Base-by-base conservation (phyloP, 2,888 invertebrate genomes). In the Sycophila texana region DNA sequence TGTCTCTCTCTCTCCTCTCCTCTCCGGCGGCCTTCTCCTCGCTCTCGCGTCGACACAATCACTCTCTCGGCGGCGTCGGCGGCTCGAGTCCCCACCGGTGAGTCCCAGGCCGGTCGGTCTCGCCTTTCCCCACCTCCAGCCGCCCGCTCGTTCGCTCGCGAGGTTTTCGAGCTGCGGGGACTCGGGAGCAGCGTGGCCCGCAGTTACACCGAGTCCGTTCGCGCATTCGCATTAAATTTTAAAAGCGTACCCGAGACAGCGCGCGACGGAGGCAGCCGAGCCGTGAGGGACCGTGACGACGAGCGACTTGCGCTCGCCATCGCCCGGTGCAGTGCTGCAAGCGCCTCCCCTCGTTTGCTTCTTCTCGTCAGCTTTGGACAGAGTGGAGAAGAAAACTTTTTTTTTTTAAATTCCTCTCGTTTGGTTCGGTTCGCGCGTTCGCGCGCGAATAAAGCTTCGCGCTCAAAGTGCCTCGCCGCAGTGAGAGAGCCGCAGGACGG, bases 121-220 rank as follows among this genome's bases (percentile, higher is more conserved):
- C 49, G 30, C 73, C 39, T 26, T 49, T 65, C 65, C 67, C 81
- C 81, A 79, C 81, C 76, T 77, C 26, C 3, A 18, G 39, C 63
- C 77, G 53, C 77, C 22, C 18, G n/a, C 47, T 73, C 67, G 66
- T 72, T 60, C 74, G 67, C 66, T 79, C 79, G 75, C 75, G 72
- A 86, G 84, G 82, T 76, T 83, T 82, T 81, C 84, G 82, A 84
- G 84, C 86, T 84, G 83, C 85, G 84, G 83, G 84, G 83, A 82
- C 84, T 86, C 85, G 84, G 84, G 16, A 84, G 84, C 86, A 86
- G 84, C 87, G 86, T 86, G 86, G 86, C 83, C 88, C 89, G 87
- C 89, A 90, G 90, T 90, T 87, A 88, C 86, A 87, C 88, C 87
- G 88, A 89, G 89, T 89, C 88, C 89, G 88, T 85, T 89, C 89